These are phyloP conservation scores for Bucco capensis DNA, from an alignment of 2,113 vertebrate species.

Conservation along the genomic window DNA sequence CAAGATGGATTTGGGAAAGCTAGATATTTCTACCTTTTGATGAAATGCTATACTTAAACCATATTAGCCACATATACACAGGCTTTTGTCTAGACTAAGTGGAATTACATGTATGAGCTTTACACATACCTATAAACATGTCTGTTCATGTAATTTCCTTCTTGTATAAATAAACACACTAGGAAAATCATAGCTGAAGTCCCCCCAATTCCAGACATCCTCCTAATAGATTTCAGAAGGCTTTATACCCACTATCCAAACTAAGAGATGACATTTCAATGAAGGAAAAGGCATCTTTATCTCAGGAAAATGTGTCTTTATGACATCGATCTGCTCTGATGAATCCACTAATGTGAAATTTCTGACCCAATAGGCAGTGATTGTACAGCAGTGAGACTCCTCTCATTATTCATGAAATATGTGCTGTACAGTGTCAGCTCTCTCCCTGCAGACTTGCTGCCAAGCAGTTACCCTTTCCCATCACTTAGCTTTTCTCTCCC, in stretches of 20 bases:
- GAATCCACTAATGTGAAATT: conserved; percentile 80
- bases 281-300: conserved; percentile 73
- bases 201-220: background rate
- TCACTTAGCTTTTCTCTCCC: conserved; percentile 55
- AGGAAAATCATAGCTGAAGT: background rate
- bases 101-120: background rate
- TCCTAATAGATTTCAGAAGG: background rate
- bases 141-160: background rate
- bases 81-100: background rate
- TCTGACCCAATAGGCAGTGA: conserved; percentile 80
- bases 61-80: background rate
- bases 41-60: background rate
- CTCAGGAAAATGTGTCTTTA: conserved; percentile 71
- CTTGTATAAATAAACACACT: background rate
- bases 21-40: background rate
- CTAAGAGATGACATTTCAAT: conserved; percentile 56
- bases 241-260: conserved; percentile 40
- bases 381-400: conserved; percentile 66
- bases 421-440: conserved; percentile 57
- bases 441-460: conserved; percentile 66
- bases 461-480: conserved; percentile 77
- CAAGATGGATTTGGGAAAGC: background rate
- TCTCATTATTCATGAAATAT: conserved; percentile 82
- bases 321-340: conserved; percentile 77
- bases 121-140: background rate